Conservation (phyloP, 1,140 invertebrate species). For the Eufriesea mexicana region DNA sequence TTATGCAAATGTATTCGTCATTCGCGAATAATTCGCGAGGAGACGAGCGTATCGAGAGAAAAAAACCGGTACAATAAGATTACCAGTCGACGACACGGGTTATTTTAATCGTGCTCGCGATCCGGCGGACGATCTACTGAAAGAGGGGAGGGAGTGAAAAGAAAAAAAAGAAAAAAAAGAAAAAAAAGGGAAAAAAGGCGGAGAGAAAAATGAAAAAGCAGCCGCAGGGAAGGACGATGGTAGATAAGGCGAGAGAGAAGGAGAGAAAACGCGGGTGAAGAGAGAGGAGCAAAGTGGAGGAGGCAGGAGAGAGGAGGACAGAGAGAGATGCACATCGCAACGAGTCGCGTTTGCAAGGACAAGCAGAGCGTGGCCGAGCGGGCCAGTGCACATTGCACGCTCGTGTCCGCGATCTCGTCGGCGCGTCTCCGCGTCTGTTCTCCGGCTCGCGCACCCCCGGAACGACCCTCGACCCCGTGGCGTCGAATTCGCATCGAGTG, state of each 20-base stretch:
- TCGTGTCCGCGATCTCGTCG: conserved; percentile 73
- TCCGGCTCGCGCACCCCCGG: background rate
- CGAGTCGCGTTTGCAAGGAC: conserved; percentile 76
- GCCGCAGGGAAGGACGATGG: background rate
- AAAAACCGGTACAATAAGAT: conserved; percentile 28
- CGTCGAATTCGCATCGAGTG: too few relatives aligned
- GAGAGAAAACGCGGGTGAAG: background rate
- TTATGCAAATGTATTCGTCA: conserved; percentile 29
- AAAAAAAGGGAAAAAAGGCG: background rate
- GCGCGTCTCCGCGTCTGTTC: conserved; percentile 20
- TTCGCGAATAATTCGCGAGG: conserved; percentile 15
- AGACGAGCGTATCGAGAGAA: conserved; percentile 8
- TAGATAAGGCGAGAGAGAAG: background rate
- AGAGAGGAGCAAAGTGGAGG: too few relatives aligned
- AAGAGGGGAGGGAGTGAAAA: background rate
- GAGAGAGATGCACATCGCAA: conserved; percentile 70
- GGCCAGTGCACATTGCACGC: conserved; percentile 78
- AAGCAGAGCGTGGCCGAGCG: conserved; percentile 79
- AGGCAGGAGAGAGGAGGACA: conserved; percentile 11
- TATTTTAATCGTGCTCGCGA: conserved; percentile 34
- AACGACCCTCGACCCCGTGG: too few relatives aligned
- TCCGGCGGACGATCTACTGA: background rate
- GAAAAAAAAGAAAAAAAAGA: background rate
- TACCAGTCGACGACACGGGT: conserved; percentile 22
- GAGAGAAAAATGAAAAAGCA: background rate